phyloP scores from a whole-genome alignment of 2,113 vertebrate genomes.

The Dromiciops gliroides region DNA sequence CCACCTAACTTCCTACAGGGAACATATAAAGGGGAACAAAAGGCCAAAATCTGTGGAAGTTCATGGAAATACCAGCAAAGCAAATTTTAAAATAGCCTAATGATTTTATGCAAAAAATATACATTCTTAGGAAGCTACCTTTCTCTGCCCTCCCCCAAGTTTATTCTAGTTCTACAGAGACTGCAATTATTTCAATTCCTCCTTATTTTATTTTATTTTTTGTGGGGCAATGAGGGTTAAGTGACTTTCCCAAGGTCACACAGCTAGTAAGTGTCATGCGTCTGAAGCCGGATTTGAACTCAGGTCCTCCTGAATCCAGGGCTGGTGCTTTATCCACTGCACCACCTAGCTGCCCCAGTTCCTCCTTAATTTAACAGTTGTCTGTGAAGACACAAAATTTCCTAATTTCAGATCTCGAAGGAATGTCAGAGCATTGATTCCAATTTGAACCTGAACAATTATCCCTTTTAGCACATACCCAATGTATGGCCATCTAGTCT shows the following conservation, averaged over 20 bases:
- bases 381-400: not conserved
- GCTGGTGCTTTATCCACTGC: no score
- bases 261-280: no score
- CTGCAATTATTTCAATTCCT: not conserved
- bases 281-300: no score
- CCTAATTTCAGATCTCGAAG: not conserved
- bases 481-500: not conserved
- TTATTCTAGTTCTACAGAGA: not conserved
- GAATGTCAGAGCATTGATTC: not conserved
- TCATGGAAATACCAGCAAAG: slow-evolving; percentile 29
- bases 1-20: not conserved
- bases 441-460: not conserved
- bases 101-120: not conserved
- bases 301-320: no score
- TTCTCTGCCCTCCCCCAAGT: not conserved
- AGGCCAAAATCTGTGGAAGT: not conserved
- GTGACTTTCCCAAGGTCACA: no score
- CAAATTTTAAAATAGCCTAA: slow-evolving; percentile 23
- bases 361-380: not conserved
- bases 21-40: slow-evolving; percentile 11
- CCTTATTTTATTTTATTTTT: no score
- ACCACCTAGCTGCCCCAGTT: no score
- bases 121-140: not conserved
- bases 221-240: no score
- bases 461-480: not conserved